phyloP scores from a whole-genome alignment of 2,797 vertebrate species.

The Pseudochromis fuscus region DNA sequence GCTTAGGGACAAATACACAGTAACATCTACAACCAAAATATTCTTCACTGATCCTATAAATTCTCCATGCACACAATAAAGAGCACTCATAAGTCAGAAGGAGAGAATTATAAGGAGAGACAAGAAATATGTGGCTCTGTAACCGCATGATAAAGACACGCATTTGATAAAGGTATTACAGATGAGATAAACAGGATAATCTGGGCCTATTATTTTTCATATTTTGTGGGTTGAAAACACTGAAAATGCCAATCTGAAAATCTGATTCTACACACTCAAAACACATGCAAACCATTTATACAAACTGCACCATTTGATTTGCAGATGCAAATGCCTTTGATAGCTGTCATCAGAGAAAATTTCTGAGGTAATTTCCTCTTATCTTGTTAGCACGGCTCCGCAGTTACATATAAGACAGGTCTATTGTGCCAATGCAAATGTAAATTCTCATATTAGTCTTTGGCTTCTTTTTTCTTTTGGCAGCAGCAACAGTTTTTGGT shows the following conservation, averaged over 20 bases:
- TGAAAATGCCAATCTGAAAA: constrained; percentile 21
- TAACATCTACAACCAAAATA: constrained; percentile 13
- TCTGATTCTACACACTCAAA: constrained; percentile 35
- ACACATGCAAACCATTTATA: constrained; percentile 37
- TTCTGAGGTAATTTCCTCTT: constrained; percentile 53
- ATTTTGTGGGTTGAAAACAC: constrained; percentile 20
- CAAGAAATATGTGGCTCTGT: constrained; percentile 8
- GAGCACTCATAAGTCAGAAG: background rate
- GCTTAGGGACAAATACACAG: background rate
- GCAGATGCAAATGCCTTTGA: constrained; percentile 54
- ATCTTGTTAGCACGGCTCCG: constrained; percentile 38
- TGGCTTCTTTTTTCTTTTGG: constrained; percentile 55
- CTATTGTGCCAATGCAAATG: constrained; percentile 49
- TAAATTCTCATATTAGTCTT: constrained; percentile 48
- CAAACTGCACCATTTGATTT: constrained; percentile 38
- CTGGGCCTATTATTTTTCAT: constrained; percentile 19
- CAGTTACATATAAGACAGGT: constrained; percentile 13
- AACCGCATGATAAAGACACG: constrained; percentile 19
- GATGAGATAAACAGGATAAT: constrained; percentile 27
- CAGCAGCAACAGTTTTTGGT: constrained; percentile 39
- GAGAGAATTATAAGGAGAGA: background rate
- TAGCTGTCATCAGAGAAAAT: constrained; percentile 48
- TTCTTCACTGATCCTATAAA: constrained; percentile 4
- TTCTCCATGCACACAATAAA: constrained; percentile 11
- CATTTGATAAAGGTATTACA: constrained; percentile 29